phyloP scores from a whole-genome alignment of 2,797 vertebrate species.

The Rachycentron canadum region DNA sequence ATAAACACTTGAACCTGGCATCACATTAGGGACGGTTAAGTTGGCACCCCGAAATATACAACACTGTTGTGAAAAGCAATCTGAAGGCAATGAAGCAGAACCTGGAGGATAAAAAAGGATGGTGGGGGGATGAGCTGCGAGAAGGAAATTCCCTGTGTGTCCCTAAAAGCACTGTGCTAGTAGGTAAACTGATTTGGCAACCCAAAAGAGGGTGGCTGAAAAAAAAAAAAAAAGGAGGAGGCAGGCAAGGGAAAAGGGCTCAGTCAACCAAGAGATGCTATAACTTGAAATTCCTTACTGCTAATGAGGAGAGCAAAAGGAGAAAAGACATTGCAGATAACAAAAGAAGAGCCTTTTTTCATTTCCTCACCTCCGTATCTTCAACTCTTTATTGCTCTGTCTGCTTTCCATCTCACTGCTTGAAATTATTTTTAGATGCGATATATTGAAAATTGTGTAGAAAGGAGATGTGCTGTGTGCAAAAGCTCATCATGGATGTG shows the following conservation, averaged over 20 bases:
- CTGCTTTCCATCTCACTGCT: conserved; percentile 61
- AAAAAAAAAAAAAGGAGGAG: conserved; percentile 10
- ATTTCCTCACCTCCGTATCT: conserved; percentile 48
- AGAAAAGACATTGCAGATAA: conserved; percentile 59
- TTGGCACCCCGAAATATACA: conserved; percentile 34
- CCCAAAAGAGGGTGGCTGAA: conserved; percentile 32
- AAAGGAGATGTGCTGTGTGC: conserved; percentile 51
- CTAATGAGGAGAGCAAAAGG: conserved; percentile 63
- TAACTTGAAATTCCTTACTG: conserved; percentile 54
- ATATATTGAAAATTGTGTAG: conserved; percentile 67
- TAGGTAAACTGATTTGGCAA: conserved; percentile 54
- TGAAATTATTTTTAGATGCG: conserved; percentile 77
- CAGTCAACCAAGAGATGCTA: conserved; percentile 50
- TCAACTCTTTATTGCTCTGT: conserved; percentile 62
- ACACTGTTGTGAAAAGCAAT: conserved; percentile 37
- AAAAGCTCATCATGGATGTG: conserved; percentile 52
- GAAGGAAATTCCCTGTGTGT: conserved; percentile 50
- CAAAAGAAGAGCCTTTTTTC: conserved; percentile 56
- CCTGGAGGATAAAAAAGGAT: background rate
- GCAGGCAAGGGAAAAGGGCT: conserved; percentile 51
- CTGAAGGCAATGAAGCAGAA: conserved; percentile 47
- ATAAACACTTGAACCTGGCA: conserved; percentile 36
- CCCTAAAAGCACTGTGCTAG: conserved; percentile 43
- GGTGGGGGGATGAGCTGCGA: conserved; percentile 14
- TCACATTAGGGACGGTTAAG: conserved; percentile 34